Evolutionary conservation across 2,113 vertebrate species (phyloP), one percentile per base, ranked within the genome.

Genomic region (Lucifuga dentata): DNA sequence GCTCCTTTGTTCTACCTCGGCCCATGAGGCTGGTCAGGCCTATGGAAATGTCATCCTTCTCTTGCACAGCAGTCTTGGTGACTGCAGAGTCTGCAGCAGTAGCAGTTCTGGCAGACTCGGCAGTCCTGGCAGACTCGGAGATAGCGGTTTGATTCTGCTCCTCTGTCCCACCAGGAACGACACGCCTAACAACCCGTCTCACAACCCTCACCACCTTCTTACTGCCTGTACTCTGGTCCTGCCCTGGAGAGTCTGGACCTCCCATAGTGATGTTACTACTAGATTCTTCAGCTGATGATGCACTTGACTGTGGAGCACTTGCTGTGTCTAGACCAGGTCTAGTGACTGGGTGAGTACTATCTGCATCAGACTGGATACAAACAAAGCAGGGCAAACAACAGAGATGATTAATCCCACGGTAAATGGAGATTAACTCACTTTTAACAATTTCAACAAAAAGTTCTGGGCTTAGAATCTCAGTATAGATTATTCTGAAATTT

Each of bases 1-100:
- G 96, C 46, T 97, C 95, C 82, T 95, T 98, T 78, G 84, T 94
- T 79, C 91, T 92, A 17, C 93, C 86, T 46, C 96, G 93, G 0
- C 95, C 92, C 97, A 98, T 99, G 17, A 99, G 93, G 64, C 92
- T 96, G 44, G 94, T 86, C 44, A 98, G 91, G 7, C 97, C 96
- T 7, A 86, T n/a, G 0, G 97, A 96, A 61, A 98, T 92, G 73
- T 97, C 96, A 20, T 97, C 96, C 76, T 93, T 94, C 23, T 92
- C 85, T 16, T 85, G 89, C 58, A 58, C 52, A 2, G 67, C 12
- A 11, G 64, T 20, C 65, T 29, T 84, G 3, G 35, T 21, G 23
- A 68, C 53, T 0, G 36, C 67, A 3, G 78, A 45, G 16, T 68
- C 85, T 32, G 88, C 35, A 8, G 49, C 24, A 2, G 60, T 41